Evolutionary conservation across 2,888 invertebrate species (phyloP), one percentile per base, ranked within the genome.

Genomic region (Tanypteryx hageni): DNA sequence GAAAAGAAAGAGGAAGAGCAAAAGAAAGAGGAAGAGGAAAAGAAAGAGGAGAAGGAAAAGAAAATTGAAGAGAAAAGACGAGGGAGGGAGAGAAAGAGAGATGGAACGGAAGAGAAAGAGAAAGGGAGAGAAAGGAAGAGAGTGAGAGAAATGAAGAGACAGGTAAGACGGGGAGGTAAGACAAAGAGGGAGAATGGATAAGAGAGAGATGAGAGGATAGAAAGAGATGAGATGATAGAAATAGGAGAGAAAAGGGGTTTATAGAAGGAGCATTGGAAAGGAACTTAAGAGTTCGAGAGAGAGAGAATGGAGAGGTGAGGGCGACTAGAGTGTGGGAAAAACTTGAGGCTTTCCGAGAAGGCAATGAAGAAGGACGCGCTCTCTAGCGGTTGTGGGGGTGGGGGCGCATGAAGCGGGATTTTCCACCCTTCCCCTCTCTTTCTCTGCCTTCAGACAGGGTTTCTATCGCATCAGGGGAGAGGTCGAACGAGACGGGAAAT

Each of bases 401-500:
- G n/a, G n/a, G 58, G 22, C n/a, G 27, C 64, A 16, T n/a, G 64
- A 64, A 64, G 11, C 11, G n/a, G 16, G 64, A 64, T 64, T 64
- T 64, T 64, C 14, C 14, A n/a, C 64, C 64, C 64, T 64, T 64
- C 64, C 16, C 14, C 2, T 0, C 64, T 18, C 64, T 64, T 64
- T 44, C 44, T 5, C 44, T 44, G 44, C 44, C 44, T 44, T 44
- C 44, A 44, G 44, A 44, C 44, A 44, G n/a, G n/a, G 44, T 44
- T 64, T 64, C 68, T n/a, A 18, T 68, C 68, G 68, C 8, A 64
- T 64, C 64, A 18, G 44, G 61, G 57, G 27, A 31, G 16, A 31
- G 85, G 22, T 85, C 58, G 82, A 27, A 44, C 31, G 31, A 85
- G 16, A 27, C 22, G 58, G 86, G 31, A 61, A 61, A 86, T 86